Evolutionary conservation across 35 echinoderm and acorn worm genomes (phyloP), one percentile per base, ranked within the genome.

Genomic region (Hemicentrotus pulcherrimus): DNA sequence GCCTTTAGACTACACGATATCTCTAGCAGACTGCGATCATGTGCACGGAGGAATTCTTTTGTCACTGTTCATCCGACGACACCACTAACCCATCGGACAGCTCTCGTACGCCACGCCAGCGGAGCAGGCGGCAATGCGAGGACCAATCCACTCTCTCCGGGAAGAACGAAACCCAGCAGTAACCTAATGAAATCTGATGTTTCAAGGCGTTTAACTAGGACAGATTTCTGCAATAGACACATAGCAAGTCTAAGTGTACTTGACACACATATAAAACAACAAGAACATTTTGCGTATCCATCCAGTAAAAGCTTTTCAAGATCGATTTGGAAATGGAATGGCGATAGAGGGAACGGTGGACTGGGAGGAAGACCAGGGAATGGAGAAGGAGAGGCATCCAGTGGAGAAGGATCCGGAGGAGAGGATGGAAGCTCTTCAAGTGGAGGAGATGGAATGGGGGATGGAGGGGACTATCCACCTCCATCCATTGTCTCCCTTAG

Each of bases 401-500:
- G 94, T 91, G 94, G 91, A 35, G 92, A 87, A 46, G 92, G 92
- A 6, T 35, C 33, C 32, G 86, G 50, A 32, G 92, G 96, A 32
- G 90, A 46, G 30, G 92, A 59, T 31, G 96, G 95, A 9, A 95
- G 91, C 16, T 55, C 45, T 94, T 92, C 78, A 48, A 86, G 95
- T 30, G 96, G 85, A n/a, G 61, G 46, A 71, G 86, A 52, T 4
- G 52, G 48, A 30, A 71, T 0, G 22, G 58, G 9, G 6, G 91
- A 47, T 50, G 92, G 95, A n/a, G 92, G 46, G 32, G 33, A 95
- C 45, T 47, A 7, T 30, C 95, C 92, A 22, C 85, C 91, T 47
- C 95, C 86, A n/a, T 96, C 91, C 15, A 97, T 97, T 86, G 92
- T 96, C 31, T 99, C 98, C 52, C 88, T 99, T 16, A 97, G 97